Conservation (phyloP, 2,113 vertebrate genomes). For the Microcebus lehilahytsara region DNA sequence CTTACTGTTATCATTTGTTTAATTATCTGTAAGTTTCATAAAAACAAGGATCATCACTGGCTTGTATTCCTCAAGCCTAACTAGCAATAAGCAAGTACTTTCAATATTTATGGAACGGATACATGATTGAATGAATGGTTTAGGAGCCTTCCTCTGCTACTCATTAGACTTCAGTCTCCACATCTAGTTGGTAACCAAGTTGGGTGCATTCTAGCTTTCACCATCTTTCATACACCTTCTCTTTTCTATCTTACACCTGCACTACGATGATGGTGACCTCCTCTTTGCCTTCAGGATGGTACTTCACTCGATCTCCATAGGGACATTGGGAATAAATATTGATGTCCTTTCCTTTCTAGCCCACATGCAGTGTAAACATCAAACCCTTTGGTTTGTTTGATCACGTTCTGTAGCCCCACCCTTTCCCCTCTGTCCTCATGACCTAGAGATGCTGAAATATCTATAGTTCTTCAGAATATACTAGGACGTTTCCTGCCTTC, state of each 20-base stretch:
- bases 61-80: neutral
- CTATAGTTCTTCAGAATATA: neutral
- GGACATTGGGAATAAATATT: neutral
- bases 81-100: neutral
- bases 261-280: neutral
- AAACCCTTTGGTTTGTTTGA: neutral
- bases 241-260: neutral
- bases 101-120: neutral
- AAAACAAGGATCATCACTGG: neutral
- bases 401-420: neutral
- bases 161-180: neutral
- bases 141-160: neutral
- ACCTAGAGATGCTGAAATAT: neutral
- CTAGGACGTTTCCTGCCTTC: neutral
- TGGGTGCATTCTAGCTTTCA: neutral
- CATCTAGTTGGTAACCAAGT: neutral
- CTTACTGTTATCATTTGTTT: slow-evolving; percentile 4
- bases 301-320: neutral
- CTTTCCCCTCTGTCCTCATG: neutral
- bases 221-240: neutral
- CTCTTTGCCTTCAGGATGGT: neutral
- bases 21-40: slow-evolving; percentile 17
- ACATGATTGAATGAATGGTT: neutral
- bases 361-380: neutral
- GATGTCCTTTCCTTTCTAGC: neutral